Evolutionary conservation across 1,140 invertebrate species (phyloP).

Genomic region (Drosophila melanogaster): Release_6_plus_ISO1_MT NT_037436.4:18462001-18462500

Average conservation of each 20-base stretch:
- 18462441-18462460: slow-evolving; percentile 58
- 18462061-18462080: too few species aligned
- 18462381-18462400: slow-evolving; percentile 36
- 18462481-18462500: slow-evolving; percentile 42
- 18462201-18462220: background rate
- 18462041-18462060: too few species aligned
- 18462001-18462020: too few species aligned
- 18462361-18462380: slow-evolving; percentile 76
- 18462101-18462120: too few species aligned
- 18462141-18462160: too few species aligned
- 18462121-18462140: too few species aligned
- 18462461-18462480: slow-evolving; percentile 17
- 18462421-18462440: slow-evolving; percentile 58
- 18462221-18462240: slow-evolving; percentile 6
- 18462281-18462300: slow-evolving; percentile 65
- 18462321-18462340: slow-evolving; percentile 64
- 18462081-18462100: too few species aligned
- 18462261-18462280: slow-evolving; percentile 36
- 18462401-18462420: slow-evolving; percentile 30
- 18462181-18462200: too few species aligned
- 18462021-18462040: too few species aligned
- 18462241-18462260: slow-evolving; percentile 42
- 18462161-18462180: too few species aligned
- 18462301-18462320: slow-evolving; percentile 55
- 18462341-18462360: slow-evolving; percentile 72